Evolutionary conservation across 2,797 vertebrate genomes (phyloP).

Genomic region (Busarellus nigricollis): DNA sequence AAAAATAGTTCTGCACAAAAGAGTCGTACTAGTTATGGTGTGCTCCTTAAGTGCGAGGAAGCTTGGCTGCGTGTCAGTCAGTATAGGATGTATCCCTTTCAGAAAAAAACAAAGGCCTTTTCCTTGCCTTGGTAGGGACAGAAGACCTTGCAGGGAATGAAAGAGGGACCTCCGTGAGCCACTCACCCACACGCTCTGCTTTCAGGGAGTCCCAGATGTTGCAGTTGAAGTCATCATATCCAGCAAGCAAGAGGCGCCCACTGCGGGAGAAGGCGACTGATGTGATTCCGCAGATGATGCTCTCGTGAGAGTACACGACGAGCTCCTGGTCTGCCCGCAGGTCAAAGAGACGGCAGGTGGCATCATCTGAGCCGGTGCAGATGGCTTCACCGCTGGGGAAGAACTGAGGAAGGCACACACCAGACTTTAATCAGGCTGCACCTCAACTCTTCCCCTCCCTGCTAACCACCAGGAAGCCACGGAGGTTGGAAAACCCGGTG

Average conservation of each 20-base stretch:
- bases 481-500: background rate
- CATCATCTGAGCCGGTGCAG: conserved; percentile 94
- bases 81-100: fast-evolving
- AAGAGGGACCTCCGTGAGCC: background rate
- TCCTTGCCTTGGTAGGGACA: background rate
- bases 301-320: conserved; percentile 88
- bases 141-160: background rate
- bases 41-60: background rate
- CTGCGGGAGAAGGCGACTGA: conserved; percentile 91
- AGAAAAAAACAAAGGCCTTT: background rate
- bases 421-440: background rate
- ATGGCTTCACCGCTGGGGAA: conserved; percentile 96
- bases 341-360: conserved; percentile 92
- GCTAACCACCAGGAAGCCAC: background rate
- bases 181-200: conserved; percentile 90
- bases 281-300: conserved; percentile 95
- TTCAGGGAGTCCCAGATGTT: conserved; percentile 97
- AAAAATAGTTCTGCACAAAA: background rate
- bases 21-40: background rate
- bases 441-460: background rate
- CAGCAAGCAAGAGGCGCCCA: conserved; percentile 90
- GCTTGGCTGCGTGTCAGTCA: background rate
- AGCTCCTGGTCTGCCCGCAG: conserved; percentile 96
- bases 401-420: conserved; percentile 77
- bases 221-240: conserved; percentile 97